Evolutionary conservation across 92 coral and sea anemone species (phyloP), one percentile per base, ranked within the genome.

Genomic region (Phenganax stokvisi): DNA sequence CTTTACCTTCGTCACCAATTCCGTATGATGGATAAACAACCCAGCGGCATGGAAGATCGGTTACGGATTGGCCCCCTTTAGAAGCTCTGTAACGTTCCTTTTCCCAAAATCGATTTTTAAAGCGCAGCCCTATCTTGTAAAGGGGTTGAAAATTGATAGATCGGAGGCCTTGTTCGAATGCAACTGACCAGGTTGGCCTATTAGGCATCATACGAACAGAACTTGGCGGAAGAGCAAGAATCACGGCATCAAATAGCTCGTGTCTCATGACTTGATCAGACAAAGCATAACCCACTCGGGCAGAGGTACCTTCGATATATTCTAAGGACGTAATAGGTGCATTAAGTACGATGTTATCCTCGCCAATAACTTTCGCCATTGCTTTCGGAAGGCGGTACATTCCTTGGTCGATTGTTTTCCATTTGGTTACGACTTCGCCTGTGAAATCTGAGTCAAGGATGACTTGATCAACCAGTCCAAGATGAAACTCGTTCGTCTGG

Each of bases 121-220:
- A 64, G 70, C 70, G 70, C 70, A 64, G 20, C 37, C 70, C 70
- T 64, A 64, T 64, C 37, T 64, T 64, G 70, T 64, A 64, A 64
- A 64, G 70, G 0, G 70, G 70, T 44, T 64, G 70, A 8, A 64
- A 64, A 17, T 64, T 8, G 37, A 64, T 64, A 0, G 70, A 20
- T 64, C 70, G 70, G 7, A 64, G 70, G 10, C 70, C 70, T 20
- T 64, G 70, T 28, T n/a, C 70, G 37, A 64, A 7, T 64, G 37
- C 37, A 20, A 64, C 70, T 28, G 70, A 12, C 70, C 70, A 64
- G 47, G 70, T 64, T 64, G 70, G 70, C 37, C 12, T 64, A 64
- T 64, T 64, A 2, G 37, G 70, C 12, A 64, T 64, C 70, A 64
- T 64, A 17, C 70, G 70, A 28, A 64, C 70, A 28, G 70, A 64